Percentiles rank a stretch among this genome's conserved stretches.
These are phyloP conservation scores for Hirundichthys speculiger DNA, from an alignment of 2,113 vertebrate genomes.

Conservation along the genomic window DNA sequence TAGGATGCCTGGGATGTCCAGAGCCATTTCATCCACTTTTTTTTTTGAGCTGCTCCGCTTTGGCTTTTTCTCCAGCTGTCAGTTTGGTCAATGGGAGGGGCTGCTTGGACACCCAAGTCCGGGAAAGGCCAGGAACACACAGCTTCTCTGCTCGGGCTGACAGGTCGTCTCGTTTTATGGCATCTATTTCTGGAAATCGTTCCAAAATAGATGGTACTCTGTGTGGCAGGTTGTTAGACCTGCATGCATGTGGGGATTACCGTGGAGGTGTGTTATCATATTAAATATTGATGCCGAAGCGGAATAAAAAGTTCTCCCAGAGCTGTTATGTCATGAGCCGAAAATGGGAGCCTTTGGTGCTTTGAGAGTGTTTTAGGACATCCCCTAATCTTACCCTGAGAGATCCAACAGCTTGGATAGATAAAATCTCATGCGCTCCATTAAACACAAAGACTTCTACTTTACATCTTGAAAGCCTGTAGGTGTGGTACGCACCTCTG, in stretches of 20 bases:
- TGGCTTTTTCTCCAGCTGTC: too few species aligned
- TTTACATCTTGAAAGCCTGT: too few species aligned
- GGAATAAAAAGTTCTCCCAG: too few species aligned
- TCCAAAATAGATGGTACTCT: conserved; percentile 17
- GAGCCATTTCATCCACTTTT: conserved; percentile 18
- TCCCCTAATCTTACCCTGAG: too few species aligned
- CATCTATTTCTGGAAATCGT: conserved; percentile 38
- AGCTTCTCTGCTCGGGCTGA: conserved; percentile 1
- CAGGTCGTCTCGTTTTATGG: neutral
- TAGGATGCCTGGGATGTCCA: conserved; percentile 12
- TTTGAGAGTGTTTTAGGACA: too few species aligned
- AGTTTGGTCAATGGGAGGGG: neutral
- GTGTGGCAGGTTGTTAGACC: conserved; percentile 24
- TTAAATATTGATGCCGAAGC: conserved; percentile 44
- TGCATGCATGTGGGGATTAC: conserved; percentile 29
- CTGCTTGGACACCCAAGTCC: conserved; percentile 20
- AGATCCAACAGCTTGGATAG: too few species aligned
- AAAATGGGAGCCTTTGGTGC: too few species aligned
- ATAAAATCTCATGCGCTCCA: too few species aligned
- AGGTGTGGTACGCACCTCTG: too few species aligned
- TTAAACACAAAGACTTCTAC: too few species aligned
- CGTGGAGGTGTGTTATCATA: conserved; percentile 34
- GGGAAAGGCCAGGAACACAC: conserved; percentile 20
- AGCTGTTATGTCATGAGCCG: too few species aligned
- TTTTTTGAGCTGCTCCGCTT: too few species aligned